phyloP scores from a whole-genome alignment of 2,113 vertebrate species.

The Mastomys coucha region DNA sequence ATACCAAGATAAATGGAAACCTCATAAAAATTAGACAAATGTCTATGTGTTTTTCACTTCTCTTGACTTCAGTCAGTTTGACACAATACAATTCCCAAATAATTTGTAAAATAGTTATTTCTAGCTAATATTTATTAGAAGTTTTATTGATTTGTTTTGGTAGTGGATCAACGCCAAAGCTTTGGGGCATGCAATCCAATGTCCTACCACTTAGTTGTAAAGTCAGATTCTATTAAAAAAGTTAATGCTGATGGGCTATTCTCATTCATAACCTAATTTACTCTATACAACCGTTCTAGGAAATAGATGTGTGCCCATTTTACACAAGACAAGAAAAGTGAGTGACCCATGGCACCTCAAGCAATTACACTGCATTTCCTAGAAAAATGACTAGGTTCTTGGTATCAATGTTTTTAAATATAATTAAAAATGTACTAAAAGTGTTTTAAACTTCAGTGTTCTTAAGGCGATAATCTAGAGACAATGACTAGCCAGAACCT shows the following conservation, averaged over 20 bases:
- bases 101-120: neutral
- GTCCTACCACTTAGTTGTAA: neutral
- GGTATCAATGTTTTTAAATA: neutral
- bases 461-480: neutral
- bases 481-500: conserved; percentile 31
- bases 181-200: neutral
- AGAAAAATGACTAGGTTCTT: neutral
- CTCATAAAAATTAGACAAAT: neutral
- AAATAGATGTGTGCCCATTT: neutral
- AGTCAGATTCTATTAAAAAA: neutral
- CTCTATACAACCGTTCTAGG: neutral
- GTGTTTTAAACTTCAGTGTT: neutral
- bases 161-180: neutral
- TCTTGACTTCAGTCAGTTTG: conserved; percentile 1
- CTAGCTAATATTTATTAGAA: neutral
- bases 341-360: neutral
- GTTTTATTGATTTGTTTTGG: neutral
- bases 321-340: neutral
- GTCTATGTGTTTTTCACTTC: neutral
- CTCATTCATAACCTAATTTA: neutral
- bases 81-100: neutral
- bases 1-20: neutral
- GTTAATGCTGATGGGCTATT: neutral
- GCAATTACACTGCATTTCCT: neutral
- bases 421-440: neutral